Evolutionary conservation across 2,797 vertebrate species (phyloP).

Genomic region (Sciurus vulgaris): DNA sequence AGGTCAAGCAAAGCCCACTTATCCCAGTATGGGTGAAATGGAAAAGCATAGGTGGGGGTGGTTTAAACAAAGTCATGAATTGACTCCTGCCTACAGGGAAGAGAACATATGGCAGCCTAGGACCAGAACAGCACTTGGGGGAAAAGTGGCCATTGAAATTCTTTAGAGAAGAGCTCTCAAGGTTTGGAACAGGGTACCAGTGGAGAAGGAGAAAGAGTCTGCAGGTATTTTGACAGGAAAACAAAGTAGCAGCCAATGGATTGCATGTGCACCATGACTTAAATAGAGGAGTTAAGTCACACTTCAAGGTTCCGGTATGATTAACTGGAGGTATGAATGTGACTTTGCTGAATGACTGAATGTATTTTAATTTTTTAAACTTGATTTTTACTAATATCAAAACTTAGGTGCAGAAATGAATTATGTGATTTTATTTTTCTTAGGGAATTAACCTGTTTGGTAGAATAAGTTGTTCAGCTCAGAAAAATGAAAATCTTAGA

Average conservation of each 20-base stretch:
- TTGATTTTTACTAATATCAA: background rate
- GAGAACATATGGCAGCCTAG: no score
- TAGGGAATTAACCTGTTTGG: background rate
- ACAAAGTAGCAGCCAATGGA: background rate
- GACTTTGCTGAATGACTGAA: background rate
- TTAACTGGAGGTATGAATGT: background rate
- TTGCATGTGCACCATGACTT: background rate
- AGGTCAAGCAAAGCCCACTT: background rate
- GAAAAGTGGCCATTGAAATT: no score
- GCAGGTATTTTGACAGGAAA: background rate
- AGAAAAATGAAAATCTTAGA: background rate
- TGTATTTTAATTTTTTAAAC: background rate
- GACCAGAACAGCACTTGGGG: accelerated
- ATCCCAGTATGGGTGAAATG: background rate
- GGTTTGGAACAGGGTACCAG: accelerated
- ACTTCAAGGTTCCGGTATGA: background rate
- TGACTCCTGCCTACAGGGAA: accelerated
- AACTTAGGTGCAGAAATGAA: background rate
- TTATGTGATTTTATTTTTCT: background rate
- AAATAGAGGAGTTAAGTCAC: background rate
- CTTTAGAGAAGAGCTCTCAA: no score
- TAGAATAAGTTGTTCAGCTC: background rate
- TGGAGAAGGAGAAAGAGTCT: accelerated
- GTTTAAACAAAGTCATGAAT: background rate
- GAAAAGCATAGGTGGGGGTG: accelerated